A percentile compares a stretch with the other conserved stretches of the same genome.
Evolutionary conservation across 2,797 vertebrate species (phyloP).

Genomic region (Chloroceryle inda): DNA sequence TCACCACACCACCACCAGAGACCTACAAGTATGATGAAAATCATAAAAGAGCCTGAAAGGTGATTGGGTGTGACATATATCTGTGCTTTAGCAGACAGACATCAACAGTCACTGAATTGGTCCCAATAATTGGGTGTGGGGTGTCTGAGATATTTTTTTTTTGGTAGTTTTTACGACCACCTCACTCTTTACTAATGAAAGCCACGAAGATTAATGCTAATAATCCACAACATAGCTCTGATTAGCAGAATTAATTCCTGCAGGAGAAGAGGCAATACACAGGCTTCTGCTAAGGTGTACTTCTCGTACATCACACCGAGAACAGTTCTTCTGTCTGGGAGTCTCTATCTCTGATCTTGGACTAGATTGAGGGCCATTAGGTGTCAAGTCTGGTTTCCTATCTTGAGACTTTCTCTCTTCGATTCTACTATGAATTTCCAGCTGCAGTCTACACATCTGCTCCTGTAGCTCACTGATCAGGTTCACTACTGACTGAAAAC

Average conservation of each 20-base stretch:
- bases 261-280: slow-evolving; percentile 39
- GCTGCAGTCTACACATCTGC: slow-evolving; percentile 97
- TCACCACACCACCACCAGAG: background rate
- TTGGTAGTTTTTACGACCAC: background rate
- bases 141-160: background rate
- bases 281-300: slow-evolving; percentile 74
- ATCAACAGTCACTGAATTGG: background rate
- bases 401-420: slow-evolving; percentile 89
- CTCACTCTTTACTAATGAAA: background rate
- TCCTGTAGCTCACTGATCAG: slow-evolving; percentile 98
- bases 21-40: background rate
- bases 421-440: slow-evolving; percentile 96
- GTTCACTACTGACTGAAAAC: slow-evolving; percentile 94
- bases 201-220: background rate
- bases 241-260: slow-evolving; percentile 68
- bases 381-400: slow-evolving; percentile 79
- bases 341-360: slow-evolving; percentile 69
- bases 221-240: slow-evolving; percentile 28
- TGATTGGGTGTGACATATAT: background rate
- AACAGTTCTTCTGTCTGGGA: slow-evolving; percentile 82
- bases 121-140: background rate
- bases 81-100: background rate
- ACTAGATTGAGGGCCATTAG: slow-evolving; percentile 49
- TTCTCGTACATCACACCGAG: slow-evolving; percentile 88
- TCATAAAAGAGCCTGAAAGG: background rate